These are phyloP conservation scores for Patella vulgata DNA, from an alignment of 1,140 invertebrate species.

Conservation along the genomic window DNA sequence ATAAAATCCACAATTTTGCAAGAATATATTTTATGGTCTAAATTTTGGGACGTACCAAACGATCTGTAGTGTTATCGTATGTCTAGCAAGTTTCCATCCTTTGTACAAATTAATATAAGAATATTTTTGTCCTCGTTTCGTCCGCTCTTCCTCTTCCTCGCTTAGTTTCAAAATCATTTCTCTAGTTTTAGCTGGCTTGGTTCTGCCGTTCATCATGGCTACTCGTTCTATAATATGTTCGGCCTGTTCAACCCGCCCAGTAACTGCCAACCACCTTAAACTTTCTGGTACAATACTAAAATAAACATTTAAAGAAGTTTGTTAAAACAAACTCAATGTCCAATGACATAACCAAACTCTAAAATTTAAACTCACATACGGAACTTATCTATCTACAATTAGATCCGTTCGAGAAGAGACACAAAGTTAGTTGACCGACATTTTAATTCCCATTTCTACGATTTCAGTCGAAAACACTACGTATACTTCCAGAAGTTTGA, in stretches of 20 bases:
- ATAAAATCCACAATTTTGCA: too few species aligned
- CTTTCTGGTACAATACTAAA: constrained; percentile 47
- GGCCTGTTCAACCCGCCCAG: constrained; percentile 41
- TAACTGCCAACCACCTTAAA: constrained; percentile 38
- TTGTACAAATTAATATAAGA: constrained; percentile 24
- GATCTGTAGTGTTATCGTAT: constrained; percentile 8
- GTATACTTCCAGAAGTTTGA: background rate
- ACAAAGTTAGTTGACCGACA: background rate
- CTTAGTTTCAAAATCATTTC: constrained; percentile 5
- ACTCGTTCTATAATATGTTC: constrained; percentile 35
- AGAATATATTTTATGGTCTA: too few species aligned
- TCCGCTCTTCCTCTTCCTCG: constrained; percentile 8
- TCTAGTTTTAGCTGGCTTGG: constrained; percentile 8
- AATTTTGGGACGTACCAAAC: constrained; percentile 30
- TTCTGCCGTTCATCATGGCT: constrained; percentile 27
- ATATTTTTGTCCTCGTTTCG: constrained; percentile 16
- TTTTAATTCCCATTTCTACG: too few species aligned
- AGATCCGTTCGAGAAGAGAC: background rate
- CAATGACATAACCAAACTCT: background rate
- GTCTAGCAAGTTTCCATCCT: constrained; percentile 7
- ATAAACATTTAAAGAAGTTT: background rate
- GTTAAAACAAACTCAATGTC: background rate
- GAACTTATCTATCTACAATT: too few species aligned
- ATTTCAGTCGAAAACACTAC: too few species aligned
- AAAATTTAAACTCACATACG: background rate